Evolutionary conservation across 2,888 invertebrate genomes (phyloP), one percentile per base, ranked within the genome.

Genomic region (Leucoptera coffeella): DNA sequence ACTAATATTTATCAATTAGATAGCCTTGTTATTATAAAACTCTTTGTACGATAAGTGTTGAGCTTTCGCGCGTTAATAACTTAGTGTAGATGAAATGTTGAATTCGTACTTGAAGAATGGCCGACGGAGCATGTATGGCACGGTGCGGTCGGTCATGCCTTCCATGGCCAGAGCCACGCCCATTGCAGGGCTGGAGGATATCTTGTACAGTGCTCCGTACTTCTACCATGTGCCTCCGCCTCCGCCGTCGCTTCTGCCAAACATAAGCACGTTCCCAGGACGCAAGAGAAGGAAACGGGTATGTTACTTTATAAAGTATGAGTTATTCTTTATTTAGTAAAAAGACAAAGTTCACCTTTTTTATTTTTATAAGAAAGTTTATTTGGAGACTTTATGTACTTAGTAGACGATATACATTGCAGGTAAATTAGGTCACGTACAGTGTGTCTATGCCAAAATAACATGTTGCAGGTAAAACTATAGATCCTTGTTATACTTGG

Each of bases 251-350:
- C n/a, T n/a, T n/a, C n/a, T n/a, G n/a, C n/a, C n/a, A n/a, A n/a
- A n/a, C n/a, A 35, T 62, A 28, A 64, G 61, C 41, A 69, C 69
- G 8, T 67, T 55, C 40, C 69, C 69, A 52, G 62, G 61, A 34
- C 60, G 67, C 30, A 67, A 67, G 30, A 56, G 59, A 37, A 53
- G 62, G 22, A 69, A 67, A 50, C 44, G 54, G 56, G 69, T 69
- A 48, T 56, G 69, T 69, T 48, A 36, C 43, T 38, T 41, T 35
- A 9, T 11, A 14, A n/a, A n/a, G n/a, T n/a, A n/a, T n/a, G n/a
- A 19, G 8, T 3, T 19, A n/a, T 19, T 4, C 3, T 4, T 19
- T 19, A n/a, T n/a, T 19, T 19, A 19, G 19, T n/a, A 19, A 2
- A 4, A 19, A 19, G 19, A n/a, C n/a, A 19, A 19, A 19, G 19